Percentiles rank a stretch among this genome's conserved stretches.
Evolutionary conservation across 2,888 invertebrate genomes (phyloP).

Genomic region (Dermolepida albohirtum): DNA sequence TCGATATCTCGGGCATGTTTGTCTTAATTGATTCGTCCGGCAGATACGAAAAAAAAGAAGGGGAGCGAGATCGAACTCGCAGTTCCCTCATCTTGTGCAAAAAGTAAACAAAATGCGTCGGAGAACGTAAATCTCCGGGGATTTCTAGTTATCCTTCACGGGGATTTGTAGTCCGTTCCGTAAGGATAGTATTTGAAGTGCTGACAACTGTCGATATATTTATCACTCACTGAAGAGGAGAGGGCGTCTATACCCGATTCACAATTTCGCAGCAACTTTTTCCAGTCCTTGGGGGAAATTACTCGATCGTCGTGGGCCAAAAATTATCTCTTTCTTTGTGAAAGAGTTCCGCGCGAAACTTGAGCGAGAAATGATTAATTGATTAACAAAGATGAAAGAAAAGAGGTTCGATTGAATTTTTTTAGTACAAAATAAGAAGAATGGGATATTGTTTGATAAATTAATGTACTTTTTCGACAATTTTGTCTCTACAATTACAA

Average conservation of each 20-base stretch:
- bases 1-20: background rate
- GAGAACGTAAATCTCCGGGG: constrained; percentile 28
- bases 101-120: constrained; percentile 35
- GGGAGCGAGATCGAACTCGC: background rate
- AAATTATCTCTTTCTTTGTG: constrained; percentile 22
- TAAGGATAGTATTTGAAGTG: constrained; percentile 17
- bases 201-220: constrained; percentile 47
- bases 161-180: constrained; percentile 33
- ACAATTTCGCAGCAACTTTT: constrained; percentile 33
- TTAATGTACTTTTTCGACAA: too few relatives aligned
- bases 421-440: too few relatives aligned
- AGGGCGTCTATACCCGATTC: constrained; percentile 10
- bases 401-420: too few relatives aligned
- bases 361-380: constrained; percentile 33
- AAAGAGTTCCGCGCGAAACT: background rate
- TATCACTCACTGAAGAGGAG: constrained; percentile 41
- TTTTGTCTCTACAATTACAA: too few relatives aligned
- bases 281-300: constrained; percentile 5
- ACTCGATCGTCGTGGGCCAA: constrained; percentile 20
- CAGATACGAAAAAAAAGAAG: constrained; percentile 5
- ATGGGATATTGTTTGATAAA: too few relatives aligned
- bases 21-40: constrained; percentile 29
- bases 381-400: constrained; percentile 1
- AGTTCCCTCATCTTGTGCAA: background rate
- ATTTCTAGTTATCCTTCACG: constrained; percentile 28